Evolutionary conservation across 2,888 invertebrate species (phyloP).

Genomic region (Ectropis crepuscularia): DNA sequence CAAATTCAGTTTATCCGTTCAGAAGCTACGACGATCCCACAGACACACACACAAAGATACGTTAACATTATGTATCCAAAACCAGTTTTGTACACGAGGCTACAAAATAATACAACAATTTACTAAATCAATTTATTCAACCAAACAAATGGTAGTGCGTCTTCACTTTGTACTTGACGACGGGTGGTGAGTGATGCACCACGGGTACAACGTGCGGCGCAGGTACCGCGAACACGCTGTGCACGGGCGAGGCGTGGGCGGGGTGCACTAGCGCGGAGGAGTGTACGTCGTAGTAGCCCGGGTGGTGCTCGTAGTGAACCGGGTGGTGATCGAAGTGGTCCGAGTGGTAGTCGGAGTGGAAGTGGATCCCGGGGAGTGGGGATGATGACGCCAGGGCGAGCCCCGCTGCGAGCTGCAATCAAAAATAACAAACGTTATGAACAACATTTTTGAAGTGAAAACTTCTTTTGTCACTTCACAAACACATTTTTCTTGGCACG

Average conservation of each 20-base stretch:
- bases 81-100: no score
- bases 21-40: no score
- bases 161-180: conserved; percentile 58
- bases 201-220: conserved; percentile 39
- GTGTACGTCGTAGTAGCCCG: conserved; percentile 36
- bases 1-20: no score
- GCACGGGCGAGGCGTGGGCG: conserved; percentile 47
- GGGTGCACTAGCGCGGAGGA: conserved; percentile 49
- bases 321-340: conserved; percentile 34
- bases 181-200: conserved; percentile 35
- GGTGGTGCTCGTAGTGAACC: conserved; percentile 36
- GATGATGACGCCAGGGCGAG: conserved; percentile 23
- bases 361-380: conserved; percentile 36
- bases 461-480: no score
- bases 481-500: no score
- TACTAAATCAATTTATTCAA: conserved; percentile 43
- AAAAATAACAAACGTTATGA: not conserved
- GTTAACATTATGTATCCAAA: no score
- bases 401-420: conserved; percentile 32
- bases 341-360: conserved; percentile 33
- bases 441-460: no score
- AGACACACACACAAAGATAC: no score
- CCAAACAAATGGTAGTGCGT: conserved; percentile 56
- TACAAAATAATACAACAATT: conserved; percentile 10
- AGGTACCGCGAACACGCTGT: conserved; percentile 43